Conservation (phyloP, 2,888 invertebrate species). For the Mesorhabditis belari region DNA sequence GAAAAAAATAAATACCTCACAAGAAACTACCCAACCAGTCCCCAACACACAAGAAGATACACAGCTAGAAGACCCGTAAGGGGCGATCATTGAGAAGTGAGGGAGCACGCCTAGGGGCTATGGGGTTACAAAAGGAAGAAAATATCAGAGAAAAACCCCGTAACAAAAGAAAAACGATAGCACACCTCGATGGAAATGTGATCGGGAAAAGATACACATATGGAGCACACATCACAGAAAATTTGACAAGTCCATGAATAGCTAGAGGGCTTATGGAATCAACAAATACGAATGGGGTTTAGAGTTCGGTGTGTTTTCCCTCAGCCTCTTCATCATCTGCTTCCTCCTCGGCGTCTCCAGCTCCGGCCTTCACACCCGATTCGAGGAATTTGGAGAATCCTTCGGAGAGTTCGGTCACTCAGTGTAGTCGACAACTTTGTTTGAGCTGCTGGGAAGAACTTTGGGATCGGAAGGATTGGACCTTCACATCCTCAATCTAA, state of each 20-base stretch:
- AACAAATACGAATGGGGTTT: conserved; percentile 8
- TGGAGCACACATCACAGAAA: neutral
- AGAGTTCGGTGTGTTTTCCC: conserved; percentile 36
- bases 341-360: conserved; percentile 49
- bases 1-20: no score
- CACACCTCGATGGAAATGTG: neutral
- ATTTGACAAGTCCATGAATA: neutral
- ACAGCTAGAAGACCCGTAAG: neutral
- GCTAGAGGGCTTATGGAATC: neutral
- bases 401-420: no score
- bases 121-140: neutral
- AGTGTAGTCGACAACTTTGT: conserved; percentile 81
- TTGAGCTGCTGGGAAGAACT: conserved; percentile 82
- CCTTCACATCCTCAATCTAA: conserved; percentile 50
- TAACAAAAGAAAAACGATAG: neutral
- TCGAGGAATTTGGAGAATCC: conserved; percentile 88
- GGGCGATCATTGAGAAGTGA: neutral
- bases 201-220: no score
- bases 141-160: neutral
- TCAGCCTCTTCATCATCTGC: conserved; percentile 52
- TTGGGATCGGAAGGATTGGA: conserved; percentile 71
- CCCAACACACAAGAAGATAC: no score
- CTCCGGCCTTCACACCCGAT: conserved; percentile 73
- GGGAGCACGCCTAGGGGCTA: no score
- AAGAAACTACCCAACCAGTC: no score